phyloP scores from a whole-genome alignment of 1,140 invertebrate species.

The Spodoptera frugiperda region DNA sequence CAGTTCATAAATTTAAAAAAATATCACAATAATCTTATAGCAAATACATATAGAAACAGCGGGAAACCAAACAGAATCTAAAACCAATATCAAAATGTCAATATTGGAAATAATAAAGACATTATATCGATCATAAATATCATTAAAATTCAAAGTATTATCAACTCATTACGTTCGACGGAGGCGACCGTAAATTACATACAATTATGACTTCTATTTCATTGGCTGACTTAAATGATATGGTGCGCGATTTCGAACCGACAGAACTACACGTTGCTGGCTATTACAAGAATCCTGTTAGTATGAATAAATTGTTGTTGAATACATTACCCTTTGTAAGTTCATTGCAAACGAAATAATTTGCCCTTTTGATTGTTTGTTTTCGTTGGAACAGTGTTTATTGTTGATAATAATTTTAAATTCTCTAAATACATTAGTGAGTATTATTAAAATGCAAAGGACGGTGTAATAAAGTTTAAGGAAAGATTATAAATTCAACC shows the following conservation, averaged over 20 bases:
- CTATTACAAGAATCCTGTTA: constrained; percentile 18
- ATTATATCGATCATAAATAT: constrained; percentile 26
- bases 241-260: constrained; percentile 1
- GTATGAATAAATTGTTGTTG: constrained; percentile 19
- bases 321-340: constrained; percentile 32
- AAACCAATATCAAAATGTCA: not conserved
- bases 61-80: not conserved
- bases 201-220: constrained; percentile 35
- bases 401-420: too few relatives aligned
- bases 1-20: too few relatives aligned
- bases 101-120: constrained; percentile 8
- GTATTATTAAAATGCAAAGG: too few relatives aligned
- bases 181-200: constrained; percentile 32
- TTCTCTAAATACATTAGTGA: too few relatives aligned
- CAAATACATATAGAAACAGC: too few relatives aligned
- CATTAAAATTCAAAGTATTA: constrained; percentile 27
- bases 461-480: too few relatives aligned
- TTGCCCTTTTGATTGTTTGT: too few relatives aligned
- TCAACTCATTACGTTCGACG: constrained; percentile 20
- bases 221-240: constrained; percentile 29
- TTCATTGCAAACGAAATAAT: not conserved
- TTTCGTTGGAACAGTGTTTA: too few relatives aligned
- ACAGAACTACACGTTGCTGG: not conserved
- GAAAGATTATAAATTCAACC: too few relatives aligned
- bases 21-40: too few relatives aligned